Evolutionary conservation across 2,888 invertebrate genomes (phyloP), one percentile per base, ranked within the genome.

Genomic region (Corythucha ciliata): DNA sequence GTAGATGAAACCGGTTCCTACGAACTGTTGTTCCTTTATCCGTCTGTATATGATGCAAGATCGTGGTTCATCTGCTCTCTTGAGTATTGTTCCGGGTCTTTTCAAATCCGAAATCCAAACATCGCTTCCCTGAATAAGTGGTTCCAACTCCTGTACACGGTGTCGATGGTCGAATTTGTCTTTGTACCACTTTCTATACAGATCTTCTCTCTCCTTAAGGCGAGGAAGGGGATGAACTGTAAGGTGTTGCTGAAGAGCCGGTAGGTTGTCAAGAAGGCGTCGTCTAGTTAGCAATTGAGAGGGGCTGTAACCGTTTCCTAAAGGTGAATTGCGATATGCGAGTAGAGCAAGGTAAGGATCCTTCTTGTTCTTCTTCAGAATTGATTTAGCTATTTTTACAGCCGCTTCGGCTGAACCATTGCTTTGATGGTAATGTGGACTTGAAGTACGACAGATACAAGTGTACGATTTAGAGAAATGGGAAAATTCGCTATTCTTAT

Each of bases 321-420:
- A 14, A 2, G 45, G 45, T n/a, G 46, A 34, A 16, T 34, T 46
- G 7, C 34, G 7, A 20, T 34, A 46, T 7, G 46, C 22, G 7
- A 46, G 16, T 22, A 46, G 46, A 12, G 46, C 46, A 4, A 46
- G 21, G 12, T 46, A 37, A 25, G 29, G 12, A 18, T 37, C 26
- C 6, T 29, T 39, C 18, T 36, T 18, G 16, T 48, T 48, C 20
- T 48, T 48, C 39, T 48, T 48, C 20, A 37, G 16, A 20, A 48
- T 37, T 6, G 26, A 6, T 27, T 48, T 48, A 3, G 48, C 48
- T n/a, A 27, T 39, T 25, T 48, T 48, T 4, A 37, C 48, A 6
- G 48, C 48, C 21, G 48, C 26, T 37, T 48, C 48, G 7, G 48
- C 37, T 29, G 22, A 27, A 18, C 39, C 48, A 27, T 48, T 48